Evolutionary conservation across 2,797 vertebrate genomes (phyloP).

Genomic region (Muscicapa striata): DNA sequence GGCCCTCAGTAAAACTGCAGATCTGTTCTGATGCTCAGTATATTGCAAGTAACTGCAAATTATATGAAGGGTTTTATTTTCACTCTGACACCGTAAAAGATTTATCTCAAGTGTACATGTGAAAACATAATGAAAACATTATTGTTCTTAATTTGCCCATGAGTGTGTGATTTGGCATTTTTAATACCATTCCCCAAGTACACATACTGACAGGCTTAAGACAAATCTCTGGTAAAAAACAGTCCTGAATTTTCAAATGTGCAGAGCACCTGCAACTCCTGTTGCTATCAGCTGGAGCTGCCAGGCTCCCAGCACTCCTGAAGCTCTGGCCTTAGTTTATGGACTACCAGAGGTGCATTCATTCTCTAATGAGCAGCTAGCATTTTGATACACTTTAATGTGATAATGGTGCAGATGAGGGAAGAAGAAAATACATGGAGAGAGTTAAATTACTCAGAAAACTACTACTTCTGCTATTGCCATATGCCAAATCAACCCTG

Average conservation of each 20-base stretch:
- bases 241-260: not conserved
- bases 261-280: not conserved
- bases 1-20: not conserved
- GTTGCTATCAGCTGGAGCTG: not conserved
- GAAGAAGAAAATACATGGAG: not conserved
- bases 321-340: not conserved
- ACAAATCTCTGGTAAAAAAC: not conserved
- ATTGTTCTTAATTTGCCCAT: not conserved
- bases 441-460: not conserved
- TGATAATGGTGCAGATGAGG: not conserved
- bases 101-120: not conserved
- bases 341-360: not conserved
- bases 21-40: not conserved
- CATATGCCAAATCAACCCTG: not conserved
- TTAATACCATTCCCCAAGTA: not conserved
- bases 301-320: not conserved
- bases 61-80: not conserved
- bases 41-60: not conserved
- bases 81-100: not conserved
- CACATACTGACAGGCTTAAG: not conserved
- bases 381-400: constrained; percentile 41
- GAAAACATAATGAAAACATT: not conserved
- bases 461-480: not conserved
- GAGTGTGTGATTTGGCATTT: not conserved
- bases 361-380: constrained; percentile 20